These are phyloP conservation scores for Parelbella ahira DNA, from an alignment of 2,888 invertebrate genomes.

Conservation along the genomic window DNA sequence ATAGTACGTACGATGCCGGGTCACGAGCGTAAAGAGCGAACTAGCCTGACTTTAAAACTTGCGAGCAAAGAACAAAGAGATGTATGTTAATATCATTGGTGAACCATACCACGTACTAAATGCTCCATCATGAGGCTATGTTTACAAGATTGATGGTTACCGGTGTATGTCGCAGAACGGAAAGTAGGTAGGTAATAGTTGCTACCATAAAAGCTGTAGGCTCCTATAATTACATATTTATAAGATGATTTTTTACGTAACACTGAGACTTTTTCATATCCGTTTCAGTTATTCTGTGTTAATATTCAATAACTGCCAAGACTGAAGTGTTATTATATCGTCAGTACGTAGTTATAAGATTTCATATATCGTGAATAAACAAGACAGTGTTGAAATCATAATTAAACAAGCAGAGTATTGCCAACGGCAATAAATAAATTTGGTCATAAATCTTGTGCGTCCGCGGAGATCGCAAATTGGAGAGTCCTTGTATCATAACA, in stretches of 20 bases:
- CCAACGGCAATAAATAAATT: constrained; percentile 15
- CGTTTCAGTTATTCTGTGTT: no score
- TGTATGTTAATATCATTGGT: constrained; percentile 8
- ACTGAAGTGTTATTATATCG: no score
- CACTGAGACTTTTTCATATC: no score
- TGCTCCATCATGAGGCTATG: constrained; percentile 14
- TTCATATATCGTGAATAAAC: no score
- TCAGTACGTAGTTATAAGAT: no score
- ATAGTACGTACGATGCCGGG: no score
- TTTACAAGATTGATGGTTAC: constrained; percentile 23
- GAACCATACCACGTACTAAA: constrained; percentile 3
- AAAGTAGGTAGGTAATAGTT: constrained; percentile 16
- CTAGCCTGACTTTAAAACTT: no score
- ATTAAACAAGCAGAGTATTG: constrained; percentile 17
- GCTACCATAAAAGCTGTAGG: constrained; percentile 21
- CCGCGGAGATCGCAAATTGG: constrained; percentile 13
- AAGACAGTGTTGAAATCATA: constrained; percentile 5
- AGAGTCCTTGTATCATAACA: constrained; percentile 15
- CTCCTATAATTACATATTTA: no score
- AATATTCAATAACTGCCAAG: no score
- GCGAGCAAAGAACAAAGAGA: no score
- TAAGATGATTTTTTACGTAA: constrained; percentile 18
- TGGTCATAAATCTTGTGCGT: constrained; percentile 18
- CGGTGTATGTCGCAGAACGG: constrained; percentile 14
- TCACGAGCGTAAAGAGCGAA: no score